Conservation (phyloP, 2,113 vertebrate genomes). For the Macquaria ambigua region DNA sequence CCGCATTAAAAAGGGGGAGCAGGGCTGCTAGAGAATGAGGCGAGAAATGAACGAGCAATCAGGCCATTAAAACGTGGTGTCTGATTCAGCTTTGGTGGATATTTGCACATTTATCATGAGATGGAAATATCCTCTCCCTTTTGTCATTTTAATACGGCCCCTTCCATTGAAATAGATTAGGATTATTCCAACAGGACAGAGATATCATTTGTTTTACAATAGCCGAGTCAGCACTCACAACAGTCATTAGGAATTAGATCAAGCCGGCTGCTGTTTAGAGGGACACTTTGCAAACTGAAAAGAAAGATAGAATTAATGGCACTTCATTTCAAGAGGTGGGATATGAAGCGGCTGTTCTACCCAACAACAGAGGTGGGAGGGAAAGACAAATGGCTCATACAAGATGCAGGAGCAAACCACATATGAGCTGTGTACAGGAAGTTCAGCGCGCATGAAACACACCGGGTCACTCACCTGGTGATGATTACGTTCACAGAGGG, state of each 20-base stretch:
- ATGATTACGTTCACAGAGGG: conserved; percentile 58
- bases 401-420: background rate
- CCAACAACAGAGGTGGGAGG: conserved; percentile 28
- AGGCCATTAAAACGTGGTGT: conserved; percentile 89
- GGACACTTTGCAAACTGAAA: conserved; percentile 51
- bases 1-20: conserved; percentile 87
- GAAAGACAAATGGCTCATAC: conserved; percentile 58
- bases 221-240: conserved; percentile 73
- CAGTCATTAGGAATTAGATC: conserved; percentile 75
- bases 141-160: conserved; percentile 78
- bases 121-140: conserved; percentile 67
- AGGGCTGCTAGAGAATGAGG: conserved; percentile 83
- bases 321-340: conserved; percentile 51
- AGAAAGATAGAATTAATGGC: conserved; percentile 65
- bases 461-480: conserved; percentile 62
- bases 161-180: conserved; percentile 81
- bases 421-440: conserved; percentile 12
- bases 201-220: conserved; percentile 82
- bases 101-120: conserved; percentile 89
- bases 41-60: conserved; percentile 93
- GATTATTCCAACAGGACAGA: conserved; percentile 84
- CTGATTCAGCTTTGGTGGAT: conserved; percentile 85
- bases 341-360: conserved; percentile 27
- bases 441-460: conserved; percentile 40
- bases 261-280: conserved; percentile 39